phyloP scores from a whole-genome alignment of 2,888 invertebrate genomes.

The Orchestes rusci region DNA sequence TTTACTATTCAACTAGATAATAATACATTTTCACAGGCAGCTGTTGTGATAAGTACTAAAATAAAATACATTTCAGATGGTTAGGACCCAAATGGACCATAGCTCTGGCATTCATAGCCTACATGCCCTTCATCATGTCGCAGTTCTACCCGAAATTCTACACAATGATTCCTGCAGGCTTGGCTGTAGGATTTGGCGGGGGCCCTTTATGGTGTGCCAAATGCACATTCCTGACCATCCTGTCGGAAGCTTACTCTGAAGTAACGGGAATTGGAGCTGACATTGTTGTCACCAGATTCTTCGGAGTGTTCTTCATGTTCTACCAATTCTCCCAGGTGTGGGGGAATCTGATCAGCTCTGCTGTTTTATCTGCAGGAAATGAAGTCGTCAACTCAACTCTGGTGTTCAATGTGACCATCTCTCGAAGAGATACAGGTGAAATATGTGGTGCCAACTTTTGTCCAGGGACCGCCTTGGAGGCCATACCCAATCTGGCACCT shows the following conservation, averaged over 20 bases:
- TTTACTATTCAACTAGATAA: too few species aligned
- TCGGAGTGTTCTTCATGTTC: constrained; percentile 94
- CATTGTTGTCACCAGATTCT: constrained; percentile 81
- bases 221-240: constrained; percentile 86
- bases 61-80: constrained; percentile 66
- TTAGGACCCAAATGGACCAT: constrained; percentile 89
- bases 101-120: constrained; percentile 76
- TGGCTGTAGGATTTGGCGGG: constrained; percentile 80
- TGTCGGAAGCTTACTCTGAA: constrained; percentile 69
- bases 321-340: constrained; percentile 94
- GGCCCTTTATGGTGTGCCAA: constrained; percentile 95
- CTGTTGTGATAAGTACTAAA: too few species aligned
- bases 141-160: constrained; percentile 84
- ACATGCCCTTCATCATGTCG: constrained; percentile 84
- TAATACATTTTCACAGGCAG: too few species aligned
- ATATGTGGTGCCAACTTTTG: constrained; percentile 73
- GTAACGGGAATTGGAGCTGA: constrained; percentile 63
- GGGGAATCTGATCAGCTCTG: constrained; percentile 87
- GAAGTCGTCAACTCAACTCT: too few species aligned
- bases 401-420: constrained; percentile 8
- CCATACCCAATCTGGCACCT: constrained; percentile 62
- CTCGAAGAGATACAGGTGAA: constrained; percentile 9
- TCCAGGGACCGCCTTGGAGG: constrained; percentile 49
- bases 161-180: constrained; percentile 75
- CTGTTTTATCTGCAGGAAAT: too few species aligned